phyloP scores from a whole-genome alignment of 2,888 invertebrate species.

The Byasa hedistus region DNA sequence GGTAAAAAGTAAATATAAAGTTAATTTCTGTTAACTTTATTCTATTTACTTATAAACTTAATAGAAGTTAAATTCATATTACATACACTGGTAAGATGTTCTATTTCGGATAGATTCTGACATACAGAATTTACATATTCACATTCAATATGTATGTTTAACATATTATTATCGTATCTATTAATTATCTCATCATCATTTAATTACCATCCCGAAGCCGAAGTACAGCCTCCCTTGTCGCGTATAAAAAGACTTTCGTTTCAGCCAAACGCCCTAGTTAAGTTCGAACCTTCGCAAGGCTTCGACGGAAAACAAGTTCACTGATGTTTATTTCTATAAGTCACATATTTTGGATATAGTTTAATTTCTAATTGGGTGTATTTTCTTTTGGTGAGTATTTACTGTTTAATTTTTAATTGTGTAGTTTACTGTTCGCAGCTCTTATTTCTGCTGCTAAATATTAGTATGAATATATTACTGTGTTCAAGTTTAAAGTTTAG shows the following conservation, averaged over 20 bases:
- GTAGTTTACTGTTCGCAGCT: no score
- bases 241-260: slow-evolving; percentile 39
- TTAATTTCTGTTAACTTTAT: no score
- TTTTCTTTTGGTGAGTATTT: background rate
- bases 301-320: slow-evolving; percentile 23
- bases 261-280: slow-evolving; percentile 46
- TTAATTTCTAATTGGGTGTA: background rate
- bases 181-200: slow-evolving; percentile 15
- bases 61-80: no score
- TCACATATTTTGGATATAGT: background rate
- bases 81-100: no score
- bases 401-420: background rate
- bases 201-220: slow-evolving; percentile 30
- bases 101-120: background rate
- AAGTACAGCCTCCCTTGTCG: slow-evolving; percentile 31
- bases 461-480: no score
- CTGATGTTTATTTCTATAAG: slow-evolving; percentile 4
- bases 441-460: no score
- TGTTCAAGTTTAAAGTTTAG: no score
- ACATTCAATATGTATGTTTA: slow-evolving; percentile 2
- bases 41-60: no score
- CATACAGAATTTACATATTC: background rate
- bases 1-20: no score
- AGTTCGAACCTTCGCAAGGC: slow-evolving; percentile 41
- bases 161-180: slow-evolving; percentile 15